Evolutionary conservation across 2,113 vertebrate species (phyloP).

Genomic region (Cranoglanis bouderius): DNA sequence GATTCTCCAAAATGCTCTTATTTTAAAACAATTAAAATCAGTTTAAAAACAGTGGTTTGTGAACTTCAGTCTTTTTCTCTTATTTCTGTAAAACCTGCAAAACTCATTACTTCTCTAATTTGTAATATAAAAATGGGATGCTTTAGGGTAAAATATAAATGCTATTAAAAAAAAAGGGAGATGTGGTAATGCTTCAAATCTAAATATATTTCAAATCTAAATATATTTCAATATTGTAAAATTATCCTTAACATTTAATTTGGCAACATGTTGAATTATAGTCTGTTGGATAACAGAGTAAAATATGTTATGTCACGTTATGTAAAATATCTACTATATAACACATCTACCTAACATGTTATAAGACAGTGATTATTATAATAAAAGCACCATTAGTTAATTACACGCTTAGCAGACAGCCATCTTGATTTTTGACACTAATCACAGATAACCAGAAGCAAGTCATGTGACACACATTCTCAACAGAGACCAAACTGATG

Average conservation of each 20-base stretch:
- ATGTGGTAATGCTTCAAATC: no score
- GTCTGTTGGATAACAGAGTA: background rate
- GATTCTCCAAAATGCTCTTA: background rate
- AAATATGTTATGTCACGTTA: background rate
- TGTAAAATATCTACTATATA: background rate
- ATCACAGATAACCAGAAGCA: background rate
- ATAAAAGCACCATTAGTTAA: background rate
- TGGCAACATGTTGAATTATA: background rate
- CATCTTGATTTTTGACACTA: background rate
- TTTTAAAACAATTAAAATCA: background rate
- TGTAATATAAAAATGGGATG: background rate
- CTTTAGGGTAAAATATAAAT: background rate
- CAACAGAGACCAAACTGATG: background rate
- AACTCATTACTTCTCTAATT: background rate
- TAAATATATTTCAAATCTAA: background rate
- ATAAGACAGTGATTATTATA: background rate
- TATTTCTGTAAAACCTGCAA: background rate
- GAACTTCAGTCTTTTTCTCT: background rate
- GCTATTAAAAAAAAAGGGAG: background rate
- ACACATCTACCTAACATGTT: background rate
- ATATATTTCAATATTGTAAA: background rate
- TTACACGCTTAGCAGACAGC: background rate
- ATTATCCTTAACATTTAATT: background rate
- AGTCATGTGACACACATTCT: background rate
- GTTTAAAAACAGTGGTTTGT: background rate